Evolutionary conservation across 2,888 invertebrate species (phyloP).

Genomic region (Rhyacophila evoluta): DNA sequence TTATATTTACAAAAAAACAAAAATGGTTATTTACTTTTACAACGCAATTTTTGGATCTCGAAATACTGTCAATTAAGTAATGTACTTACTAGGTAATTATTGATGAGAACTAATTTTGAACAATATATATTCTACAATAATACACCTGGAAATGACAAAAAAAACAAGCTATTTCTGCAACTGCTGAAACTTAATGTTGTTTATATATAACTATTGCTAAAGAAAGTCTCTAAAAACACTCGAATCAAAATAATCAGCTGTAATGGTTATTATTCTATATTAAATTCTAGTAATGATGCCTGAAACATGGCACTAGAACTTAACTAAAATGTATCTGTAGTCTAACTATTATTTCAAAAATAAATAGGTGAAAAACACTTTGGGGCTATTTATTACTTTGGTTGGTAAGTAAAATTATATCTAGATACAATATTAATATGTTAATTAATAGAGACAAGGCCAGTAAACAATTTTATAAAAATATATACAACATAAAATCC

Average conservation of each 20-base stretch:
- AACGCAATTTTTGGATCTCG: neutral
- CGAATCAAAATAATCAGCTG: neutral
- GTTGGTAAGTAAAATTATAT: neutral
- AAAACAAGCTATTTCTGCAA: conserved; percentile 20
- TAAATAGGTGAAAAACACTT: conserved; percentile 28
- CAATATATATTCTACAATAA: neutral
- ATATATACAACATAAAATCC: neutral
- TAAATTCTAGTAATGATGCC: neutral
- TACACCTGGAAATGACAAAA: neutral
- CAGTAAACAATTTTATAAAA: neutral
- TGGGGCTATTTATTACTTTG: conserved; percentile 31
- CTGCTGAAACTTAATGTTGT: neutral
- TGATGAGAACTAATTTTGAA: neutral
- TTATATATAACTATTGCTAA: neutral
- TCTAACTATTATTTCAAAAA: conserved; percentile 11
- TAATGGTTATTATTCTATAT: neutral
- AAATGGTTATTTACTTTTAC: neutral
- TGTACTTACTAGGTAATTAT: neutral
- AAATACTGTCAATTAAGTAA: neutral
- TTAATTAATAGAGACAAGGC: neutral
- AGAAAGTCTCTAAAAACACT: neutral
- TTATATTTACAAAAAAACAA: neutral
- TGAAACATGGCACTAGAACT: neutral
- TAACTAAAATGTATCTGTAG: neutral
- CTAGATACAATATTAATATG: neutral